phyloP scores from a whole-genome alignment of 2,113 vertebrate species.

The Acrocephalus kingi region DNA sequence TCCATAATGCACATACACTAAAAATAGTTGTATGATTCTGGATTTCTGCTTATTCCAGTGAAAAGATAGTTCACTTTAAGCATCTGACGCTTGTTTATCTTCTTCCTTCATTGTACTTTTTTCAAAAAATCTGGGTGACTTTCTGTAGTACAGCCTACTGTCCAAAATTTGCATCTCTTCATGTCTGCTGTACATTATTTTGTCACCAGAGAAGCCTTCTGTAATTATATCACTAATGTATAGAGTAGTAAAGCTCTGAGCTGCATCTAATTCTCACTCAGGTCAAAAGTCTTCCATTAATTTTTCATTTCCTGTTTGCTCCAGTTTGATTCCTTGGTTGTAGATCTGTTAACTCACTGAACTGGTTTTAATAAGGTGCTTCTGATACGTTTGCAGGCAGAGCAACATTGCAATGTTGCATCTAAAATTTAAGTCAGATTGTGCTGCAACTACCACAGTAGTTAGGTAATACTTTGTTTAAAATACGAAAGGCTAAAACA shows the following conservation, averaged over 20 bases:
- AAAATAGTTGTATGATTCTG: not conserved
- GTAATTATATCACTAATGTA: not conserved
- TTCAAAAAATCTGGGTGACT: not conserved
- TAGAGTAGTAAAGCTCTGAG: not conserved
- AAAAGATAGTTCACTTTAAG: not conserved
- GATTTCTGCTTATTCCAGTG: not conserved
- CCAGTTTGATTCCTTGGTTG: not conserved
- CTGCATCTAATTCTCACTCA: not conserved
- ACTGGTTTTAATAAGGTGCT: not conserved
- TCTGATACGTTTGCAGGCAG: not conserved
- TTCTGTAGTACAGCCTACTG: not conserved
- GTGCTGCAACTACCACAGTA: not conserved
- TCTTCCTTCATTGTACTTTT: not conserved
- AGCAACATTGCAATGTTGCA: not conserved
- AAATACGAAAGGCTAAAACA: not conserved
- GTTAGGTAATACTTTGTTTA: not conserved
- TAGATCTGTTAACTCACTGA: not conserved
- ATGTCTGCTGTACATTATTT: not conserved
- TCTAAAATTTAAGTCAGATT: not conserved
- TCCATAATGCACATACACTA: not conserved
- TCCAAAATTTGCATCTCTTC: not conserved
- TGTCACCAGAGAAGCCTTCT: not conserved
- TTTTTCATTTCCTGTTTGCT: constrained; percentile 22
- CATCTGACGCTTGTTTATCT: not conserved
- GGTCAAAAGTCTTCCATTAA: not conserved